These are phyloP conservation scores for Cenopis cana DNA, from an alignment of 2,888 invertebrate species.

Conservation along the genomic window DNA sequence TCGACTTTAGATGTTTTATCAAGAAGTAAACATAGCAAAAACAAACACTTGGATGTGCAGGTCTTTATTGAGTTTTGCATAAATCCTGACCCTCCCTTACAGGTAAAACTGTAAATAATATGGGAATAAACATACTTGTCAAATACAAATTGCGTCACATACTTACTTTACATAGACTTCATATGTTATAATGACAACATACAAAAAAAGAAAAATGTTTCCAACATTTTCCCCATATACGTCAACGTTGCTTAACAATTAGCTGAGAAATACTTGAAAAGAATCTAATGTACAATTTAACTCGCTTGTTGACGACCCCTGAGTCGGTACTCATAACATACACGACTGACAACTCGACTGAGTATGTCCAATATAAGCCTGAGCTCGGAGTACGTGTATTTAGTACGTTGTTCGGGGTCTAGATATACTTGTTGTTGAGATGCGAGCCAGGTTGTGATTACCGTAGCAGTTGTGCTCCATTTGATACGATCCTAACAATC, in stretches of 20 bases:
- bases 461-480: constrained; percentile 22
- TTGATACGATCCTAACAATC: constrained; percentile 39
- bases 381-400: not conserved
- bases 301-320: constrained; percentile 33
- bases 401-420: not conserved
- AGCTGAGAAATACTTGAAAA: constrained; percentile 26
- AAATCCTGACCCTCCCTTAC: too few species aligned
- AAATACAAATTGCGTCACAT: not conserved
- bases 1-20: too few species aligned
- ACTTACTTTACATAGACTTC: not conserved
- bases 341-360: not conserved
- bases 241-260: constrained; percentile 17
- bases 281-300: constrained; percentile 33
- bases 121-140: not conserved
- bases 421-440: not conserved
- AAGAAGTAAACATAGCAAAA: too few species aligned
- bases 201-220: constrained; percentile 5
- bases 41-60: too few species aligned
- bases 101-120: too few species aligned
- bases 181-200: constrained; percentile 9
- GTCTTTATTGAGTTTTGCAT: too few species aligned
- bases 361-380: not conserved
- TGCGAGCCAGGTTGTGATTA: not conserved
- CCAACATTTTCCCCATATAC: constrained; percentile 21
- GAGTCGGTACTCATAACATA: not conserved